Conservation (phyloP, 1,140 invertebrate species). For the Meteorus sp. region DNA sequence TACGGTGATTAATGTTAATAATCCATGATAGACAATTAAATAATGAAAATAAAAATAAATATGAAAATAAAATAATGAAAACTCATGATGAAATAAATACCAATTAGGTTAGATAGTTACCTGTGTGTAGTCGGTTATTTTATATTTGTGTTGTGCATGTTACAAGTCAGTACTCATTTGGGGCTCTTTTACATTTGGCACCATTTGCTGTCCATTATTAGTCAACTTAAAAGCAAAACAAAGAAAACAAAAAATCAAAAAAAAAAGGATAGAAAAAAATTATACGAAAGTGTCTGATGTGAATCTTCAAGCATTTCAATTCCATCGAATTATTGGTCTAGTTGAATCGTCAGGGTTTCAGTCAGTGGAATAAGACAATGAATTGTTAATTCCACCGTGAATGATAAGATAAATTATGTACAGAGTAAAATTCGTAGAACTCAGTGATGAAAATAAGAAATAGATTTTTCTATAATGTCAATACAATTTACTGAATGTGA, state of each 20-base stretch:
- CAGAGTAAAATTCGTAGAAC: too few relatives aligned
- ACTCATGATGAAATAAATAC: slow-evolving; percentile 27
- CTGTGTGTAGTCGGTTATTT: slow-evolving; percentile 53
- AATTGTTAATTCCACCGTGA: too few relatives aligned
- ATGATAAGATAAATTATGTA: too few relatives aligned
- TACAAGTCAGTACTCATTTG: slow-evolving; percentile 60
- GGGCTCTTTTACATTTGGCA: slow-evolving; percentile 57
- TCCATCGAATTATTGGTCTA: background rate
- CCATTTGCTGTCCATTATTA: slow-evolving; percentile 58
- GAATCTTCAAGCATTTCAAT: background rate
- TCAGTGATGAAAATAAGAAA: too few relatives aligned
- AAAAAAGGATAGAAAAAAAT: slow-evolving; percentile 35
- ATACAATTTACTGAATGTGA: too few relatives aligned
- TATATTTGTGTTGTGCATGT: slow-evolving; percentile 55
- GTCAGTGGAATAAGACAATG: too few relatives aligned
- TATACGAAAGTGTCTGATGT: slow-evolving; percentile 13
- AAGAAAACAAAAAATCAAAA: slow-evolving; percentile 45
- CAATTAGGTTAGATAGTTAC: slow-evolving; percentile 47
- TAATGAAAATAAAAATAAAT: slow-evolving; percentile 29
- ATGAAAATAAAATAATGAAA: slow-evolving; percentile 39
- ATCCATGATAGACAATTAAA: slow-evolving; percentile 28
- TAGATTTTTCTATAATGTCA: too few relatives aligned
- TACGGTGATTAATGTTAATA: slow-evolving; percentile 18
- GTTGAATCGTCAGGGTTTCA: too few relatives aligned
- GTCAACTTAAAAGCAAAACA: slow-evolving; percentile 59